phyloP scores from a whole-genome alignment of 2,797 vertebrate species.

The Melanogrammus aeglefinus region DNA sequence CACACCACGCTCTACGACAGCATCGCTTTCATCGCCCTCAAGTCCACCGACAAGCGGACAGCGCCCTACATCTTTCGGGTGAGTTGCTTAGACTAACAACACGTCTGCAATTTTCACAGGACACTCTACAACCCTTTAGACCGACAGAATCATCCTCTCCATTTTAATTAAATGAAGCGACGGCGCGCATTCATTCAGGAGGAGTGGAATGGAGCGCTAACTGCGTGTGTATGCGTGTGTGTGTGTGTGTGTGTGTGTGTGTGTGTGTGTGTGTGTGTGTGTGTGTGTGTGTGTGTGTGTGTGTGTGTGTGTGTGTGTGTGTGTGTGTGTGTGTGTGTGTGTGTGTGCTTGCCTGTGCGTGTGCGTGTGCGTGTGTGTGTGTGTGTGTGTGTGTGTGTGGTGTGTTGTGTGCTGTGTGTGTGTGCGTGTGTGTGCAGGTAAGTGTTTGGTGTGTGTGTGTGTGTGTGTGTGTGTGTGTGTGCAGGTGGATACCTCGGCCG shows the following conservation, averaged over 20 bases:
- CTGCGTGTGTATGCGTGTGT: too few relatives aligned
- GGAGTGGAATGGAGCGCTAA: too few relatives aligned
- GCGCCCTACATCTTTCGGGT: constrained; percentile 97
- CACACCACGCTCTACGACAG: constrained; percentile 97
- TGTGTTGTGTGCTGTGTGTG: not conserved
- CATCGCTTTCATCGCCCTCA: constrained; percentile 96
- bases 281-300: too few relatives aligned
- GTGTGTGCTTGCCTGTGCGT: not conserved
- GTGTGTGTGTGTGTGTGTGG: not conserved
- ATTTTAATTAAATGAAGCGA: not conserved
- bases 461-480: not conserved
- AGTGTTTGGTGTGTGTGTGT: constrained; percentile 1
- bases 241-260: too few relatives aligned
- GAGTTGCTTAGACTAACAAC: constrained; percentile 29
- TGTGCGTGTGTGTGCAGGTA: constrained; percentile 71
- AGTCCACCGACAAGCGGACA: constrained; percentile 94
- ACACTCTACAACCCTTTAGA: too few relatives aligned
- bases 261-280: too few relatives aligned
- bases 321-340: constrained; percentile 2
- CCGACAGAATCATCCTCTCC: too few relatives aligned
- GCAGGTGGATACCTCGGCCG: constrained; percentile 94
- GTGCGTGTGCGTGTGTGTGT: not conserved
- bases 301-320: constrained; percentile 2
- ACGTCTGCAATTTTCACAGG: too few relatives aligned
- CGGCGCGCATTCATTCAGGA: too few relatives aligned